Evolutionary conservation across 2,113 vertebrate genomes (phyloP).

Genomic region (Rhea americana): DNA sequence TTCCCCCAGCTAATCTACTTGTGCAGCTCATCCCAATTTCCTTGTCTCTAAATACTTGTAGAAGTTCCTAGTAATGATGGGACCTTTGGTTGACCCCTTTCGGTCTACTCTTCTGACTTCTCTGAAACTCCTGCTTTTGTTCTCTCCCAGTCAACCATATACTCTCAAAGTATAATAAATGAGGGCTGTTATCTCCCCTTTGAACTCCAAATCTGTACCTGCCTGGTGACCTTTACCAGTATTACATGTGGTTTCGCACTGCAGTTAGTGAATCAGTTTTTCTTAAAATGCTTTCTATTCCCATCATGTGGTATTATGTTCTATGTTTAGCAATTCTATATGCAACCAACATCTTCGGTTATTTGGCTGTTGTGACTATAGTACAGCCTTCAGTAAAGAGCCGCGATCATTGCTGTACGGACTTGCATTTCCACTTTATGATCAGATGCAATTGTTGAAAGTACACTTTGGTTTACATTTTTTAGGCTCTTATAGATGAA

Average conservation of each 20-base stretch:
- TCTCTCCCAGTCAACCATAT: not conserved
- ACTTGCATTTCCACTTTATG: not conserved
- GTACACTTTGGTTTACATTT: too few relatives aligned
- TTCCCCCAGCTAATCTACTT: not conserved
- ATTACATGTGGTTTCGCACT: not conserved
- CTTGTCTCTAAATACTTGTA: not conserved
- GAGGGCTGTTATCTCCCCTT: not conserved
- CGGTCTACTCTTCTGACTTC: not conserved
- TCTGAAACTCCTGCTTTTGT: not conserved
- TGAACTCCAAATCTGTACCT: not conserved
- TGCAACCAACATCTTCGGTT: not conserved
- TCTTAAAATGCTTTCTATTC: not conserved
- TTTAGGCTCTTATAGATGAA: too few relatives aligned
- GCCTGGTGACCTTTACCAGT: not conserved
- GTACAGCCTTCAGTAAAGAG: not conserved
- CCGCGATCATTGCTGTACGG: not conserved
- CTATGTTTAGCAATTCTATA: not conserved
- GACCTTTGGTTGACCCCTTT: not conserved
- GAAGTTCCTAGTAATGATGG: not conserved
- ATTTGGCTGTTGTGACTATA: not conserved
- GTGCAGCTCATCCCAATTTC: not conserved
- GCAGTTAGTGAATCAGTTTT: not conserved
- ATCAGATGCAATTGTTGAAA: not conserved
- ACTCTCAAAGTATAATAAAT: rapidly evolving
- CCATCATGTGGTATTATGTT: not conserved